Percentiles rank a stretch among this genome's conserved stretches.
phyloP scores from a whole-genome alignment of 1,140 invertebrate species.

The Pogonus chalceus region DNA sequence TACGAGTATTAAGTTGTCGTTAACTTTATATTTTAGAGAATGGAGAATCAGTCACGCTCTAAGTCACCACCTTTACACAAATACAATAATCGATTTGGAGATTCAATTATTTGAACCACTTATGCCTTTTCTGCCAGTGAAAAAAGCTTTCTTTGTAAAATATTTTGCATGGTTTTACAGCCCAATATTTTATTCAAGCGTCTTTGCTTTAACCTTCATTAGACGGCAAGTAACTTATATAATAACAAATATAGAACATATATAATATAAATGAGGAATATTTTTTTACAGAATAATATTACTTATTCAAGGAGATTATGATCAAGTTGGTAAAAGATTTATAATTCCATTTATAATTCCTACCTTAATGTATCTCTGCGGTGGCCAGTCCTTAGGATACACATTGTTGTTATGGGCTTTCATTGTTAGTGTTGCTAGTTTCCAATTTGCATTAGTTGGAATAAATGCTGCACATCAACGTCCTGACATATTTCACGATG shows the following conservation, averaged over 20 bases:
- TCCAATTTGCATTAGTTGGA: slow-evolving; percentile 53
- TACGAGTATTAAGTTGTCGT: too few relatives aligned
- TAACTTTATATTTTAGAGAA: slow-evolving; percentile 39
- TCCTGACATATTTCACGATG: slow-evolving; percentile 74
- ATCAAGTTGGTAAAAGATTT: neutral
- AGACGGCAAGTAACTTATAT: slow-evolving; percentile 42
- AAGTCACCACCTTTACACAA: slow-evolving; percentile 73
- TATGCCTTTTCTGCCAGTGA: slow-evolving; percentile 52
- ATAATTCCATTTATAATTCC: neutral
- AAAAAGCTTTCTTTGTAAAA: slow-evolving; percentile 36
- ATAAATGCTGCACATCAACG: slow-evolving; percentile 74
- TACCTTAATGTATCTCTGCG: neutral
- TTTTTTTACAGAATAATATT: neutral
- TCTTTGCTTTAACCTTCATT: slow-evolving; percentile 34
- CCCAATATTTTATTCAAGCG: slow-evolving; percentile 39
- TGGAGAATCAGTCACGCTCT: slow-evolving; percentile 68
- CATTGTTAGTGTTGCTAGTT: slow-evolving; percentile 48
- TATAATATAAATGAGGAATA: too few relatives aligned
- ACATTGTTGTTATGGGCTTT: slow-evolving; percentile 12
- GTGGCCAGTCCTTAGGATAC: neutral
- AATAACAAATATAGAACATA: too few relatives aligned
- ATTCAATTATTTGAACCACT: slow-evolving; percentile 59
- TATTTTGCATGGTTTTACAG: slow-evolving; percentile 40
- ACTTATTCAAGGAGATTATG: neutral
- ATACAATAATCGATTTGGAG: slow-evolving; percentile 68